phyloP scores from a whole-genome alignment of 2,113 vertebrate genomes.

The Rhizomys pruinosus region DNA sequence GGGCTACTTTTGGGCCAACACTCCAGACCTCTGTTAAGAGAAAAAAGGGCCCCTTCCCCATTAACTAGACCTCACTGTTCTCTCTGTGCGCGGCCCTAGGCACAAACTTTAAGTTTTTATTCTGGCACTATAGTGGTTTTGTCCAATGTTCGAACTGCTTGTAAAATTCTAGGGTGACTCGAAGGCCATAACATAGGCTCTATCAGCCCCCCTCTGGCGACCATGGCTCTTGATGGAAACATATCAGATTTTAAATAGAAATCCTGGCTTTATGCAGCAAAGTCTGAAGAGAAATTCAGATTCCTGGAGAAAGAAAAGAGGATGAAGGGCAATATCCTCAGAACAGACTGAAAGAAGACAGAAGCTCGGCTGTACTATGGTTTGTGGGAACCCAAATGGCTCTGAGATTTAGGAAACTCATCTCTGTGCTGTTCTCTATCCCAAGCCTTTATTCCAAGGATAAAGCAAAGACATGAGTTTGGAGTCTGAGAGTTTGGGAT shows the following conservation, averaged over 20 bases:
- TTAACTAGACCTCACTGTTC: rapidly evolving
- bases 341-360: too few species aligned
- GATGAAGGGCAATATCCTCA: rapidly evolving
- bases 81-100: background rate
- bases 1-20: background rate
- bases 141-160: slow-evolving; percentile 39
- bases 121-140: slow-evolving; percentile 35
- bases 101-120: background rate
- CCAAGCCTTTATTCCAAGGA: too few species aligned
- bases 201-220: background rate
- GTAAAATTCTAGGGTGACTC: background rate
- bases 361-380: background rate
- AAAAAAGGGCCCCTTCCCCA: background rate
- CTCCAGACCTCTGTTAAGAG: background rate
- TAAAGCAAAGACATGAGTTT: background rate
- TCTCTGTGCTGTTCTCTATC: too few species aligned
- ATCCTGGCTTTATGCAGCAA: background rate
- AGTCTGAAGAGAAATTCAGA: background rate
- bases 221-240: background rate
- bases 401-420: background rate
- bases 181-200: background rate
- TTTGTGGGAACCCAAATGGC: background rate
- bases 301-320: background rate
- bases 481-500: background rate
- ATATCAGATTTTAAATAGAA: background rate